phyloP scores from a whole-genome alignment of 1,140 invertebrate genomes.

The Neodiprion pinetum region DNA sequence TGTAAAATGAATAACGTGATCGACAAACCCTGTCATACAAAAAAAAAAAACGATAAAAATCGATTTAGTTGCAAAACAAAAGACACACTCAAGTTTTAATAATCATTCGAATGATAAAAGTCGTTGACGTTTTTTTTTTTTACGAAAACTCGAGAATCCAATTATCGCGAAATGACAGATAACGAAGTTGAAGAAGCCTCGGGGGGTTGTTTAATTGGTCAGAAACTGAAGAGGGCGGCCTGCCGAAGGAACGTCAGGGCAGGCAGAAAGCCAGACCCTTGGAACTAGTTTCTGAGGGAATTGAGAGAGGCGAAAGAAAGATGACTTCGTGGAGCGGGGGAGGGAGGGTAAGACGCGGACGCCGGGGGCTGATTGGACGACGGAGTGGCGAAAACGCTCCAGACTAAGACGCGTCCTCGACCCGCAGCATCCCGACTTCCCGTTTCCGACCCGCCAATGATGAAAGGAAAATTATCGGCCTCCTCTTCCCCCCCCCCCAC shows the following conservation, averaged over 20 bases:
- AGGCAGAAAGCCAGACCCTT: neutral
- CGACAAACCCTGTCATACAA: too few species aligned
- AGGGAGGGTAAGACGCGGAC: constrained; percentile 58
- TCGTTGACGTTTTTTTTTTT: too few species aligned
- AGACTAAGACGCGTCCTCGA: neutral
- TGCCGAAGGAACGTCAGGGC: neutral
- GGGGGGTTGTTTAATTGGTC: too few species aligned
- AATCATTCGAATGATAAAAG: too few species aligned
- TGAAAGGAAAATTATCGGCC: constrained; percentile 54
- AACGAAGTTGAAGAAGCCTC: too few species aligned
- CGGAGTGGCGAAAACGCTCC: neutral
- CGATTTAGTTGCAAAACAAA: too few species aligned
- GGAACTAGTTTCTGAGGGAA: neutral
- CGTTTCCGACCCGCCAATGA: constrained; percentile 31
- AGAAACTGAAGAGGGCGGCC: neutral
- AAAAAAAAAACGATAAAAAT: too few species aligned
- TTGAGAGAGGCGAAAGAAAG: constrained; percentile 59
- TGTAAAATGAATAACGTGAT: too few species aligned
- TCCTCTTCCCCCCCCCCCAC: neutral
- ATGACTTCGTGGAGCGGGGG: constrained; percentile 59
- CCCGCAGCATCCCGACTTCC: neutral
- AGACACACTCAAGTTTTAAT: too few species aligned
- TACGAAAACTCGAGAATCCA: too few species aligned
- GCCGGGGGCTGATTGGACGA: constrained; percentile 51
- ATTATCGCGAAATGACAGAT: too few species aligned